Evolutionary conservation across 2,113 vertebrate species (phyloP).

Genomic region (Salvelinus fontinalis): DNA sequence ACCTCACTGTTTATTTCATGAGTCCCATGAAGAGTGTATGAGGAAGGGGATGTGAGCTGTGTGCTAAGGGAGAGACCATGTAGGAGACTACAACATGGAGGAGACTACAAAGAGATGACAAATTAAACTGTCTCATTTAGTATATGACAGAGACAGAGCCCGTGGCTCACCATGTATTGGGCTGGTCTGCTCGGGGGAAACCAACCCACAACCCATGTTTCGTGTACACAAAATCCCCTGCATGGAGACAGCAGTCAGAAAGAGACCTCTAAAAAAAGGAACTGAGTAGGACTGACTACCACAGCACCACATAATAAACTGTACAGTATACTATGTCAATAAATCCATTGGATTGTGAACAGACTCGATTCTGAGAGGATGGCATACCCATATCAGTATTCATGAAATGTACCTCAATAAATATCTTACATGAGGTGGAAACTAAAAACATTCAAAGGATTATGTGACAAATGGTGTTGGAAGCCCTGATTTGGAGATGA

Average conservation of each 20-base stretch:
- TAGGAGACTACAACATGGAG: background rate
- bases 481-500: too few relatives aligned
- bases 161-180: background rate
- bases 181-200: background rate
- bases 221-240: background rate
- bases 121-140: background rate
- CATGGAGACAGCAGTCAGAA: background rate
- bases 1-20: slow-evolving; percentile 27
- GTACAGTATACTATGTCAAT: too few relatives aligned
- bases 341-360: too few relatives aligned
- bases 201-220: background rate
- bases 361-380: too few relatives aligned
- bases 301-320: background rate
- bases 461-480: too few relatives aligned
- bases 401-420: too few relatives aligned
- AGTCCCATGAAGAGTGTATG: slow-evolving; percentile 8
- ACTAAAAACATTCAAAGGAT: too few relatives aligned
- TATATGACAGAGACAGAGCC: background rate
- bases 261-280: background rate
- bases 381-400: too few relatives aligned
- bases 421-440: too few relatives aligned
- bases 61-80: background rate
- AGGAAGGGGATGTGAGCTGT: background rate
- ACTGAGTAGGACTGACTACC: background rate
- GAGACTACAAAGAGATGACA: background rate